Conservation (phyloP, 2,888 invertebrate species). For the Pyrochroa serraticornis region DNA sequence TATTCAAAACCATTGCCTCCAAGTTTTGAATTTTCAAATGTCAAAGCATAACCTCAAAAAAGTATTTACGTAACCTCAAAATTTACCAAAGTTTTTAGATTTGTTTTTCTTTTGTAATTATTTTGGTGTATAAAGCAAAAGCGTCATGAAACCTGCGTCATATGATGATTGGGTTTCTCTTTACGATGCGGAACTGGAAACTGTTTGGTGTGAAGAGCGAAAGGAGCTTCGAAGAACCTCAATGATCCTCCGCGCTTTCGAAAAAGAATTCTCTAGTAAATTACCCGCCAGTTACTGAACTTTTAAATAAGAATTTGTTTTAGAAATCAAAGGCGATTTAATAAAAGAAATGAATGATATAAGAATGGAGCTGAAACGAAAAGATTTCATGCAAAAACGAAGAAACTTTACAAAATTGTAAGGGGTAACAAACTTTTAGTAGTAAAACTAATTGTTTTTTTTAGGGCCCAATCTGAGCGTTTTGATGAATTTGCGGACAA, state of each 20-base stretch:
- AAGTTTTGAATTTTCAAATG: too few species aligned
- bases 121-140: too few species aligned
- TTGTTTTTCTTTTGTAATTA: too few species aligned
- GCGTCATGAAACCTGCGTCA: background rate
- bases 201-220: constrained; percentile 36
- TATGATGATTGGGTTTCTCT: constrained; percentile 38
- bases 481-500: background rate
- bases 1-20: too few species aligned
- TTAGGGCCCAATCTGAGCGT: constrained; percentile 8
- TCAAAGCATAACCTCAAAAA: too few species aligned
- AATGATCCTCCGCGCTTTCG: constrained; percentile 23
- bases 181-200: constrained; percentile 35
- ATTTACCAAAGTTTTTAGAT: too few species aligned
- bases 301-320: background rate
- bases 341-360: background rate
- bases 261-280: constrained; percentile 40
- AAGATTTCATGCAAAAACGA: background rate
- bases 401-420: constrained; percentile 12
- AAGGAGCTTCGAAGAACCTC: constrained; percentile 33
- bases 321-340: background rate
- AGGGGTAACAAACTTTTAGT: constrained; percentile 2
- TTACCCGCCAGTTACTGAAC: background rate
- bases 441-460: constrained; percentile 1
- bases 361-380: background rate
- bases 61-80: too few species aligned